phyloP scores from a whole-genome alignment of 2,113 vertebrate species.

The Circaetus cinerascens region DNA sequence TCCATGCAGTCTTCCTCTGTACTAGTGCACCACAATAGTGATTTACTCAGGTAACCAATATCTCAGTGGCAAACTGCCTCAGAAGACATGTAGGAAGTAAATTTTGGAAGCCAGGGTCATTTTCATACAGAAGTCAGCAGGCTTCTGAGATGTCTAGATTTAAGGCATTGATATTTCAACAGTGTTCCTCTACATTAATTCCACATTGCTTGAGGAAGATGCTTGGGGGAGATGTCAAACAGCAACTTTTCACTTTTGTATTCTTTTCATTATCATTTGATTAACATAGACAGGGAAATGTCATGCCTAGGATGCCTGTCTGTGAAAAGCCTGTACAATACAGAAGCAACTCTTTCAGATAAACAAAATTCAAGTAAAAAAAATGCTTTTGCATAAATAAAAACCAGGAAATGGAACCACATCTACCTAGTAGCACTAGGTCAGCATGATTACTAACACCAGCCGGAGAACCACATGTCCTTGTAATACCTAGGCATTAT shows the following conservation, averaged over 20 bases:
- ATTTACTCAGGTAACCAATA: not conserved
- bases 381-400: not conserved
- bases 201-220: not conserved
- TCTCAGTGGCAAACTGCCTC: not conserved
- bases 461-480: not conserved
- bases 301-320: not conserved
- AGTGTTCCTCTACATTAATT: not conserved
- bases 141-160: not conserved
- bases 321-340: not conserved
- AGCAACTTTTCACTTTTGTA: not conserved
- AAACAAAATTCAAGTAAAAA: not conserved
- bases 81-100: not conserved
- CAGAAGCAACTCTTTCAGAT: not conserved
- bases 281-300: not conserved
- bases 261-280: not conserved
- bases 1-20: not conserved
- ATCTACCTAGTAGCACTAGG: not conserved
- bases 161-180: not conserved
- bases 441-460: not conserved
- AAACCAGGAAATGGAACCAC: not conserved
- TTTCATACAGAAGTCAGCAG: not conserved
- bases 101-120: not conserved
- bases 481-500: not conserved
- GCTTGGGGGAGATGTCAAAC: not conserved
- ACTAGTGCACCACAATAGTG: rapidly evolving